Base-by-base conservation (phyloP, 2,113 vertebrate genomes). In the Corythornis vintsioides region DNA sequence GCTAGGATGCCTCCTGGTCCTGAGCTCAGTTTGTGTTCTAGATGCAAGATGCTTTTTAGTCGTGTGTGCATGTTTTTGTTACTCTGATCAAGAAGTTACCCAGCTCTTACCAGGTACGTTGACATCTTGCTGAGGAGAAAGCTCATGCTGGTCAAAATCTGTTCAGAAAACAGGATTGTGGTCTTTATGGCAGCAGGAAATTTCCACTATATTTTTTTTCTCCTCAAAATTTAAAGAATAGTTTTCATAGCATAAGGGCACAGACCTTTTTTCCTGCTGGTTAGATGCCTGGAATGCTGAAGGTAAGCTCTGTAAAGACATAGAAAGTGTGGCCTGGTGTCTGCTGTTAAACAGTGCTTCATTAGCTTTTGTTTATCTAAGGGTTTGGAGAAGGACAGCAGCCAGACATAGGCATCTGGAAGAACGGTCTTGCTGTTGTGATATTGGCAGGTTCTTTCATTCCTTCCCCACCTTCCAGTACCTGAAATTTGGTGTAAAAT, bases 91-190 rank as follows among this genome's bases (percentile, higher is more conserved):
- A 87, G 24, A 42, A 43, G 53, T 60, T 82, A 64, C 59, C 12
- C 61, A 35, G 15, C 42, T 88, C 53, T 10, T 10, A 2, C 53
- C 22, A 11, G 55, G 19, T 65, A 11, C 1, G 1, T 26, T 57
- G 75, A 26, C 40, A 21, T 40, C 74, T 31, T 64, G 38, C 70
- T 47, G 0, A 69, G 15, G 42, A 29, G 43, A 61, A 80, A 28
- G 24, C n/a, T 61, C 52, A 1, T 16, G 25, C 24, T 7, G 2
- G 18, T 82, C 0, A 0, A 22, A 10, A 28, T 47, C 53, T 38
- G 3, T 20, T 43, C 3, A 0, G 65, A 29, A 66, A 66, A n/a
- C 28, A 42, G 29, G 33, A 42, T 52, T 65, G 64, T 16, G 15
- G 33, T 72, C 26, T 59, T 69, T 73, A 10, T 20, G 52, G 28